These are phyloP conservation scores for Pachliopta kotzebuea DNA, from an alignment of 2,888 invertebrate species.

Conservation along the genomic window DNA sequence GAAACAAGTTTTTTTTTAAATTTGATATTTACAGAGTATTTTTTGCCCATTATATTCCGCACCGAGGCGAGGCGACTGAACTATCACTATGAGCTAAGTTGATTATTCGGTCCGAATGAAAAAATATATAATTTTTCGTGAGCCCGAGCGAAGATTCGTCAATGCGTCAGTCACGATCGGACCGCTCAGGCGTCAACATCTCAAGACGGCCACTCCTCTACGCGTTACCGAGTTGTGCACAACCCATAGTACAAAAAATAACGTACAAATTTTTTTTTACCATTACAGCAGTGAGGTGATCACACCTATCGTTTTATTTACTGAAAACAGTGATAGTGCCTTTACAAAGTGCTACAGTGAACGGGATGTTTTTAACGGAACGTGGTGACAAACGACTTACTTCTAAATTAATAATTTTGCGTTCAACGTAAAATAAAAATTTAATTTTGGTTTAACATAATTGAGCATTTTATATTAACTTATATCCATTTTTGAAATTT, in stretches of 20 bases:
- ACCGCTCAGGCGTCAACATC: slow-evolving; percentile 69
- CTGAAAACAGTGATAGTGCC: slow-evolving; percentile 64
- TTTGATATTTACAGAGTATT: slow-evolving; percentile 32
- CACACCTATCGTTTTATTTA: slow-evolving; percentile 45
- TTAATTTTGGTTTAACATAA: slow-evolving; percentile 57
- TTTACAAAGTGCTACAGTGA: slow-evolving; percentile 52
- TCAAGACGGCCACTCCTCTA: slow-evolving; percentile 55
- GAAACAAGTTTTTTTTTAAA: slow-evolving; percentile 47
- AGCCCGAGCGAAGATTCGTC: slow-evolving; percentile 73
- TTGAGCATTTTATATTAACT: slow-evolving; percentile 60
- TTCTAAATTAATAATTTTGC: slow-evolving; percentile 45
- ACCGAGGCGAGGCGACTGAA: slow-evolving; percentile 65
- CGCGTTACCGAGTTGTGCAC: slow-evolving; percentile 67
- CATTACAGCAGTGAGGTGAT: slow-evolving; percentile 64
- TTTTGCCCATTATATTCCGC: slow-evolving; percentile 42
- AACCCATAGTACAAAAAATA: slow-evolving; percentile 75
- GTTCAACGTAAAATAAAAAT: slow-evolving; percentile 50
- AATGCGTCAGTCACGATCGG: slow-evolving; percentile 74
- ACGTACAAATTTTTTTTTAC: slow-evolving; percentile 69
- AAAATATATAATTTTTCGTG: slow-evolving; percentile 74
- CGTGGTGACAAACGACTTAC: slow-evolving; percentile 41
- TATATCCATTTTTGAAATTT: slow-evolving; percentile 47
- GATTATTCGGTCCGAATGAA: slow-evolving; percentile 74
- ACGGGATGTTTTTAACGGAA: slow-evolving; percentile 49
- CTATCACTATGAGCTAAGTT: slow-evolving; percentile 76